Percentiles rank a stretch among this genome's conserved stretches.
Conservation (phyloP, 1,140 invertebrate species). For the Holcopasites calliopsidis region DNA sequence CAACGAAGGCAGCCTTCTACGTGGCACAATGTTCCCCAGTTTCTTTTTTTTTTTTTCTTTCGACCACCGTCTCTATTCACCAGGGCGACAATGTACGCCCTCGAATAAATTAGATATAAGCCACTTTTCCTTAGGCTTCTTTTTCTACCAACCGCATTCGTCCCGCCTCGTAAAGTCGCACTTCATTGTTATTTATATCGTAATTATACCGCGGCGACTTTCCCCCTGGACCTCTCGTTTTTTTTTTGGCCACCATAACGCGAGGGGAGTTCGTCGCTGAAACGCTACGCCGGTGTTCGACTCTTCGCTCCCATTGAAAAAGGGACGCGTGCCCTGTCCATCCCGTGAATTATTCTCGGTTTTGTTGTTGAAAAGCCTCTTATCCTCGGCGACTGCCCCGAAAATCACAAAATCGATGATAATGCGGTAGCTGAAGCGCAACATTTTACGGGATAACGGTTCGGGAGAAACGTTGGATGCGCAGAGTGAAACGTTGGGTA, state of each 20-base stretch:
- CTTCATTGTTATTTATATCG: constrained; percentile 35
- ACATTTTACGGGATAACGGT: too few species aligned
- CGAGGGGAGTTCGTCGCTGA: neutral
- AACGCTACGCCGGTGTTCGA: neutral
- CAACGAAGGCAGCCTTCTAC: neutral
- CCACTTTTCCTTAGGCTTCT: neutral
- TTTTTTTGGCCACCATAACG: neutral
- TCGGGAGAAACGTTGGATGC: too few species aligned
- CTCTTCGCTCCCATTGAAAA: neutral
- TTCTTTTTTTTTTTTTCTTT: too few species aligned
- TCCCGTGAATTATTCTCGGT: neutral
- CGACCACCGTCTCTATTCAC: constrained; percentile 40
- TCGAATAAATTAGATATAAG: constrained; percentile 41
- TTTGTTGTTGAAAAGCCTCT: too few species aligned
- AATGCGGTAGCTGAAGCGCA: too few species aligned
- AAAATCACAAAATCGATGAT: too few species aligned
- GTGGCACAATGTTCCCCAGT: constrained; percentile 41
- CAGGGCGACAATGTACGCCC: constrained; percentile 13
- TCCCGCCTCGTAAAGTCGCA: neutral
- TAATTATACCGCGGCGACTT: constrained; percentile 23
- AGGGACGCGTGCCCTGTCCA: too few species aligned
- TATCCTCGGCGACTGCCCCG: too few species aligned
- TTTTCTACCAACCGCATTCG: neutral
- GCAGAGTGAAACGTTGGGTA: too few species aligned
- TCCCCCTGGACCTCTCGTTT: too few species aligned